These are phyloP conservation scores for Ibidorhyncha struthersii DNA, from an alignment of 2,113 vertebrate genomes.

Conservation along the genomic window DNA sequence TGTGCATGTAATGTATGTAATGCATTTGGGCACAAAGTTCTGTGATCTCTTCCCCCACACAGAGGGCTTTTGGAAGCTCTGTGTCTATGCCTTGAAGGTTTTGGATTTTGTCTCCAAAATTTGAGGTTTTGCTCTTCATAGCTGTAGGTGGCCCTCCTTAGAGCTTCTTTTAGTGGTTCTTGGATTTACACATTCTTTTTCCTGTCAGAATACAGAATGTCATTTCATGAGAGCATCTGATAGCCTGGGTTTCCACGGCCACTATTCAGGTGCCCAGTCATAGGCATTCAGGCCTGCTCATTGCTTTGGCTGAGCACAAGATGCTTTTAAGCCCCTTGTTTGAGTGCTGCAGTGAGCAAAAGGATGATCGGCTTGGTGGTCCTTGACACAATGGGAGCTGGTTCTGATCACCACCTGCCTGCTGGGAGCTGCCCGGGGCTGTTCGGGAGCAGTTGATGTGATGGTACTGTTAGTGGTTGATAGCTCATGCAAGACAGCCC, in stretches of 20 bases:
- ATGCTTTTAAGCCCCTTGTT: not conserved
- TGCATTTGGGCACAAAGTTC: not conserved
- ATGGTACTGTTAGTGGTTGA: rapidly evolving
- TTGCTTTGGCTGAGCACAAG: not conserved
- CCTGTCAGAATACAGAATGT: not conserved
- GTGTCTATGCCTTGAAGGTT: not conserved
- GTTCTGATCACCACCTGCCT: not conserved
- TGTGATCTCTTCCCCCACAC: not conserved
- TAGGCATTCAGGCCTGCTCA: not conserved
- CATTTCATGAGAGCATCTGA: not conserved
- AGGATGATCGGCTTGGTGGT: not conserved
- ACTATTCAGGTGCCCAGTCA: not conserved
- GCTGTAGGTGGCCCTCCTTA: not conserved
- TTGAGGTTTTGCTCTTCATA: not conserved
- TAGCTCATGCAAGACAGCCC: not conserved
- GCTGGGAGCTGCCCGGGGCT: not conserved
- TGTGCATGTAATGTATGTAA: too few species aligned
- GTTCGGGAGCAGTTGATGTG: not conserved
- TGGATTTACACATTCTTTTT: not conserved
- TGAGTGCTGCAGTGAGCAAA: not conserved
- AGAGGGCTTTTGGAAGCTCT: not conserved
- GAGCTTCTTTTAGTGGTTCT: not conserved
- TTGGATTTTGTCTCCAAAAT: not conserved
- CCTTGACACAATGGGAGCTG: not conserved
- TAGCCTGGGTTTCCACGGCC: not conserved